phyloP scores from a whole-genome alignment of 2,797 vertebrate species.

The Rhinatrema bivittatum region DNA sequence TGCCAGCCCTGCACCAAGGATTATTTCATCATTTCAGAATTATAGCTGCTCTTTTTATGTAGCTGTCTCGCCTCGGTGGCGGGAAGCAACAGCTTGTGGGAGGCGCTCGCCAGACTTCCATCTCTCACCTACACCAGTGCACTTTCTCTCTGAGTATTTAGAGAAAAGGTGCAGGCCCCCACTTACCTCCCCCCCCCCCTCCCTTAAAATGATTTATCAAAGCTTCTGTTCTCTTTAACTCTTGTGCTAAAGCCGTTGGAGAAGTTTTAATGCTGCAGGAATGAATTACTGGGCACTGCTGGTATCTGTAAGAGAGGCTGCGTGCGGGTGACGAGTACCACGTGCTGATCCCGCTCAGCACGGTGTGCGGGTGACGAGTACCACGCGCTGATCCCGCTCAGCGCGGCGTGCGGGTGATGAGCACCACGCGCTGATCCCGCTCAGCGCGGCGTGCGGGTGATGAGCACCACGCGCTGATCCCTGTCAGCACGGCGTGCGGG shows the following conservation, averaged over 20 bases:
- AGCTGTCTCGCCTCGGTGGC: neutral
- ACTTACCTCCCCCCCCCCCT: conserved; percentile 5
- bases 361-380: no score
- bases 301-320: no score
- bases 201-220: conserved; percentile 23
- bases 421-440: no score
- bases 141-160: neutral
- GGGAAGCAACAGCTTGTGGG: conserved; percentile 4
- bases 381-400: no score
- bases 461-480: no score
- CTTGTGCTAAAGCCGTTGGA: conserved; percentile 31
- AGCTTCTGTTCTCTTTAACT: conserved; percentile 19
- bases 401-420: no score
- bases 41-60: conserved; percentile 3
- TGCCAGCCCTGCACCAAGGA: neutral
- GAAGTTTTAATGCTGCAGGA: conserved; percentile 31
- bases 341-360: no score
- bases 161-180: neutral
- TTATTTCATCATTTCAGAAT: conserved; percentile 3
- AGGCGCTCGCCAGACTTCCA: neutral
- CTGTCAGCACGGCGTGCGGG: no score
- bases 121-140: conserved; percentile 3
- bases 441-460: no score
- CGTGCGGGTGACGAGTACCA: no score
- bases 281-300: conserved; percentile 36